phyloP scores from a whole-genome alignment of 2,113 vertebrate genomes.

The Perognathus longimembris region DNA sequence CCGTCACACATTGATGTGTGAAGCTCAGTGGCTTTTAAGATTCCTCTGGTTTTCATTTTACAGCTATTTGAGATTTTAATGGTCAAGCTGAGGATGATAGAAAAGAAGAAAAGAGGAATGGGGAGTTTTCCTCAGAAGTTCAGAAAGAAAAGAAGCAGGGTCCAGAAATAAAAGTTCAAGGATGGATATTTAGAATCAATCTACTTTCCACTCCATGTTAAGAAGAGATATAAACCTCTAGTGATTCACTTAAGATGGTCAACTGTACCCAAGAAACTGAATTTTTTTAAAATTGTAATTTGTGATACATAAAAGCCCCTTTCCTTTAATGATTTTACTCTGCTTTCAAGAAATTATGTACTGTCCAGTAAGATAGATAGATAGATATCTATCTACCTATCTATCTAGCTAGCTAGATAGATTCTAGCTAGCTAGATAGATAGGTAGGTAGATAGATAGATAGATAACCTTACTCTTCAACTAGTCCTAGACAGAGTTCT shows the following conservation, averaged over 20 bases:
- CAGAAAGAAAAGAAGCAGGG: no score
- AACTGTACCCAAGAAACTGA: background rate
- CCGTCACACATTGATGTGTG: background rate
- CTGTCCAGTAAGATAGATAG: background rate
- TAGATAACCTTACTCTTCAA: background rate
- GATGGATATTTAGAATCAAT: background rate
- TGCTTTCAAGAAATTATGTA: background rate
- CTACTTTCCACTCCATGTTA: background rate
- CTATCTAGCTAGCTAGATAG: no score
- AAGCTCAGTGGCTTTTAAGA: background rate
- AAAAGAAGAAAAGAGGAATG: background rate
- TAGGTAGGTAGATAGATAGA: no score
- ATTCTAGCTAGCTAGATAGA: no score
- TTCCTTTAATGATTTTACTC: background rate
- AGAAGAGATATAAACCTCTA: background rate
- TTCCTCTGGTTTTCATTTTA: background rate
- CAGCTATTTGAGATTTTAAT: background rate
- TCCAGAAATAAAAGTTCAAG: background rate
- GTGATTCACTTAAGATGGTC: background rate
- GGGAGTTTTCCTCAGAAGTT: background rate
- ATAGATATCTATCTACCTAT: no score
- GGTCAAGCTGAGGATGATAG: background rate
- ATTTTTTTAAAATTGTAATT: background rate
- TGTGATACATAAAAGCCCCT: background rate
- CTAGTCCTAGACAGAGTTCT: background rate